phyloP scores from a whole-genome alignment of 2,888 invertebrate genomes.

The Hanleya hanleyi region DNA sequence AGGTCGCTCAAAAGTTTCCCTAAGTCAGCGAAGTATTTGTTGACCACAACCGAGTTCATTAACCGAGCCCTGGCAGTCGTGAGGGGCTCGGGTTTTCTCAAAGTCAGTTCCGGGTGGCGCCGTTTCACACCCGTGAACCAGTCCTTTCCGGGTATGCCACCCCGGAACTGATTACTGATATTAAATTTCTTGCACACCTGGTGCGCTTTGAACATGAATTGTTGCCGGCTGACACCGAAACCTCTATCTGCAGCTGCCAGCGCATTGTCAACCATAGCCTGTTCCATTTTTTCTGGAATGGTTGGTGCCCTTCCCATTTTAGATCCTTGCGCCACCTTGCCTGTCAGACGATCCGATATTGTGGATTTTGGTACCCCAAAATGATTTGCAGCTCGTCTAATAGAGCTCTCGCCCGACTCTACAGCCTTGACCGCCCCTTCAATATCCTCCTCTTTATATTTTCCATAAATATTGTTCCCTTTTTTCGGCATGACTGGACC shows the following conservation, averaged over 20 bases:
- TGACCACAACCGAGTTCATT: no score
- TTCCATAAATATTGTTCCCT: background rate
- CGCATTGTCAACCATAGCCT: conserved; percentile 15
- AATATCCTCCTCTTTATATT: conserved; percentile 19
- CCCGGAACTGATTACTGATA: conserved; percentile 27
- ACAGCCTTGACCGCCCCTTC: conserved; percentile 28
- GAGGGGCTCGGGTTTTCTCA: no score
- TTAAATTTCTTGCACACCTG: conserved; percentile 14
- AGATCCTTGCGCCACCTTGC: conserved; percentile 13
- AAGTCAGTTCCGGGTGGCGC: conserved; percentile 26
- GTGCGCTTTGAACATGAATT: conserved; percentile 21
- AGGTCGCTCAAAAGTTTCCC: no score
- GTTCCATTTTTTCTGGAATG: conserved; percentile 28
- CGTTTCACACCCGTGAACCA: conserved; percentile 29
- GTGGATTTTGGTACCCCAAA: conserved; percentile 30
- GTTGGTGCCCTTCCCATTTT: conserved; percentile 22
- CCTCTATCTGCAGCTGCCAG: conserved; percentile 25
- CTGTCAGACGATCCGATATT: conserved; percentile 25
- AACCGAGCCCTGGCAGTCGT: no score
- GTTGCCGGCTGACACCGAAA: conserved; percentile 31
- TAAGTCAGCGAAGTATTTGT: no score
- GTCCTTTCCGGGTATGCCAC: conserved; percentile 35
- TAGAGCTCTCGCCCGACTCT: conserved; percentile 18
- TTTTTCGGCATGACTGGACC: background rate
- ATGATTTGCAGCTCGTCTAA: conserved; percentile 21